phyloP scores from a whole-genome alignment of 2,113 vertebrate species.

The Micromys minutus region DNA sequence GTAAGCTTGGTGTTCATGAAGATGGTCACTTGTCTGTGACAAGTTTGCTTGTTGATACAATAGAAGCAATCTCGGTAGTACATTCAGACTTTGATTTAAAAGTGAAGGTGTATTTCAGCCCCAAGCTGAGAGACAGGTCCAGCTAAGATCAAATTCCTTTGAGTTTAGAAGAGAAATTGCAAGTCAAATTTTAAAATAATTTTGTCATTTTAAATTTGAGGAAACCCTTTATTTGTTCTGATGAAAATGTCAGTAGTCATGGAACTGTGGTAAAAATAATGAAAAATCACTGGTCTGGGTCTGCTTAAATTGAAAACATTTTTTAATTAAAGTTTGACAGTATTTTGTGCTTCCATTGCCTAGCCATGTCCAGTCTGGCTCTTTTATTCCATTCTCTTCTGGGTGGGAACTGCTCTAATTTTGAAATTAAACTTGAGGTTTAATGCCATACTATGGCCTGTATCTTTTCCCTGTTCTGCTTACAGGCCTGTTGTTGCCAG shows the following conservation, averaged over 20 bases:
- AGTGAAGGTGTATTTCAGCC: neutral
- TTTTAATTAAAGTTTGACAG: constrained; percentile 81
- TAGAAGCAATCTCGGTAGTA: neutral
- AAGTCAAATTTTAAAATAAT: constrained; percentile 78
- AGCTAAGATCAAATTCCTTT: constrained; percentile 45
- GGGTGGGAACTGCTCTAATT: constrained; percentile 61
- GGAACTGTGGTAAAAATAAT: constrained; percentile 82
- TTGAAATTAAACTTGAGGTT: constrained; percentile 67
- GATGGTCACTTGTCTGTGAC: neutral
- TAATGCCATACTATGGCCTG: neutral
- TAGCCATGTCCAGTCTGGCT: constrained; percentile 53
- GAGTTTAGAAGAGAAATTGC: constrained; percentile 61
- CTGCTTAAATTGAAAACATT: constrained; percentile 82
- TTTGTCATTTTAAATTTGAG: constrained; percentile 79
- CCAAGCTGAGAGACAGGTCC: neutral
- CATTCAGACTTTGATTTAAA: constrained; percentile 21
- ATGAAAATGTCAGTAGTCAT: constrained; percentile 79
- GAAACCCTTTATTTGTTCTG: constrained; percentile 78
- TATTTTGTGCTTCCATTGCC: constrained; percentile 71
- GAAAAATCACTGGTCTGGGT: constrained; percentile 81
- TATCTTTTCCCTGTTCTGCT: neutral
- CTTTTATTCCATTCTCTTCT: constrained; percentile 62
- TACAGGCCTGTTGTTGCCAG: neutral
- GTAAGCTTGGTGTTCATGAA: neutral
- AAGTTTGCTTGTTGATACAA: neutral